Base-by-base conservation (phyloP, 2,888 invertebrate genomes). In the Meiosimyza decipiens region DNA sequence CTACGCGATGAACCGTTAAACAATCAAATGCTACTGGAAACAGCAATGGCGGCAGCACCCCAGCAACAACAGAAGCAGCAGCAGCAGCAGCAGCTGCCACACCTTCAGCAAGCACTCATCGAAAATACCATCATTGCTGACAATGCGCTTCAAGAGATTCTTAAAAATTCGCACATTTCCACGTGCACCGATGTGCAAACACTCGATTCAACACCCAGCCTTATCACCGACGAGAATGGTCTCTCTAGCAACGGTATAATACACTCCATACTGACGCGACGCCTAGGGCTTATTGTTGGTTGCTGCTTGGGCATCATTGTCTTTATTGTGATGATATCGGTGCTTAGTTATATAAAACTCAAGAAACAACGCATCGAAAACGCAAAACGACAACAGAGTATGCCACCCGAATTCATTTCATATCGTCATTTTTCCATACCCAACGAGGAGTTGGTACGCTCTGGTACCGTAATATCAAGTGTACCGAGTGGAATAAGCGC, bases 231-330 rank as follows among this genome's bases (percentile, higher is more conserved):
- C 55, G 88, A 89, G 70, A 89, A 90, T 22, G 86, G 86, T 0
- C 82, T 91, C 76, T 90, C 91, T 16, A 91, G 91, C 81, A 91
- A 92, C 28, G 92, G 92, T 33, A 91, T 92, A 86, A 91, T 93
- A 60, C 91, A 92, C 77, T 94, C 93, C 74, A 92, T 96, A 82
- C 88, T 95, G 54, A 94, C 94, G 6, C 89, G 95, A 74, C 90
- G 95, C 77, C 89, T 96, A 72, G 95, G 95, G 49, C 90, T 96
- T 77, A 94, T 95, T 80, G 93, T 96, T 71, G 95, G 95, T 68
- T 93, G 94, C 84, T 94, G 94, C 83, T 91, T 96, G 89, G 95
- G 95, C 70, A 93, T 95, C 82, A 90, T 95, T 75, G 94, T 96
- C 66, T 95, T 96, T 83, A 90, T 96, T 69, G 91, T 95, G 40